Base-by-base conservation (phyloP, 1,140 invertebrate species). In the Pogonomyrmex californicus region DNA sequence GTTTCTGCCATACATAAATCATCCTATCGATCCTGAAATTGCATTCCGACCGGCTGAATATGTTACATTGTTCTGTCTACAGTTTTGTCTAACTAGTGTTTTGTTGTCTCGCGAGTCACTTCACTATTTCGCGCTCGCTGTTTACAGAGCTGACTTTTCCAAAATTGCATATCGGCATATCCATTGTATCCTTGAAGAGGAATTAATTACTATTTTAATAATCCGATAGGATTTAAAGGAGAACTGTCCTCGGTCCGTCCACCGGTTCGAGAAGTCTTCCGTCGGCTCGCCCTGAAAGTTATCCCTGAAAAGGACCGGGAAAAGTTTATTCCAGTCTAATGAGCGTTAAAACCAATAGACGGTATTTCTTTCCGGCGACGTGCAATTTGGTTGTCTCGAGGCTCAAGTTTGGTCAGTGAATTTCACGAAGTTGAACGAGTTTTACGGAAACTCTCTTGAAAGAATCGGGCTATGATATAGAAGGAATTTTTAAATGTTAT, bases 11-110 rank as follows among this genome's bases (percentile, higher is more conserved):
- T 89, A 66, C 51, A 90, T 90, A 87, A 89, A 79, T 87, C 85
- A 87, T 79, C 73, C n/a, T 73, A 89, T 90, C 70, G 88, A 90
- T 90, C 60, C 51, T 58, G 54, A 87, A 79, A 79, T 90, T 83
- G 33, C 79, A 62, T 85, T 79, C 75, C 70, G 60, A 54, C 44
- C 65, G 23, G 70, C 41, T 68, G 51, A 73, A 38, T 63, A 73
- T 63, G 68, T 63, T 81, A 86, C 65, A 60, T 65, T 62, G 41
- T 14, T 44, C 51, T 14, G 54, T 85, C 38, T 77, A 70, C 70
- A 58, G 75, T 88, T 87, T 23, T 49, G 44, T 71, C 36, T 63
- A 60, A 36, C 2, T 33, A 17, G 23, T 63, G n/a, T 23, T 23
- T 77, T 77, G 23, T 78, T 85, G 73, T 63, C 44, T 41, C 23